Evolutionary conservation across 2,797 vertebrate species (phyloP).

Genomic region (Ibycter americanus): DNA sequence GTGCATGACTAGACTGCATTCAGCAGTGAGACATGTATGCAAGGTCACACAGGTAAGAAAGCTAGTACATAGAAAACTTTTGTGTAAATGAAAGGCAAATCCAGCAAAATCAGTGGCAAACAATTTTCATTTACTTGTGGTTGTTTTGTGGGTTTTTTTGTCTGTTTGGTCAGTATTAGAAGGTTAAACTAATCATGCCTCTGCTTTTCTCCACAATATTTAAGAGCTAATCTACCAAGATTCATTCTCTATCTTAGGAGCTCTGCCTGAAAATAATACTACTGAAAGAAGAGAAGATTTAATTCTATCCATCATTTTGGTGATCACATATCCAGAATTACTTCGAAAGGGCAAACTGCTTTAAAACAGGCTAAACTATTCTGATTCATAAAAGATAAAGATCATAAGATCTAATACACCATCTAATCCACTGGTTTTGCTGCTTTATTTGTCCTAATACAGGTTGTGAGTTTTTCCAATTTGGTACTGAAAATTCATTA

Average conservation of each 20-base stretch:
- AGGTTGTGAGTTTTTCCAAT: background rate
- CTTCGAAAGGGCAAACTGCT: background rate
- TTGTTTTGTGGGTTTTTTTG: background rate
- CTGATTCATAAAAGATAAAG: background rate
- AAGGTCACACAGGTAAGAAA: background rate
- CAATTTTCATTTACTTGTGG: background rate
- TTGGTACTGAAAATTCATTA: background rate
- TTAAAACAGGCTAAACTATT: background rate
- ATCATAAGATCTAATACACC: background rate
- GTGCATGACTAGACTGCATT: background rate
- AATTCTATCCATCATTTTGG: background rate
- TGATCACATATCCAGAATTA: background rate
- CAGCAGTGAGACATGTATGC: background rate
- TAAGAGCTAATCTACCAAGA: background rate
- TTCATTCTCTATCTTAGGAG: background rate
- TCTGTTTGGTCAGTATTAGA: background rate
- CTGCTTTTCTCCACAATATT: background rate
- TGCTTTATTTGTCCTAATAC: background rate
- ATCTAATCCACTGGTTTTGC: background rate
- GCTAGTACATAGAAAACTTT: background rate
- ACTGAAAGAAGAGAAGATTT: background rate
- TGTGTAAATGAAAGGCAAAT: background rate
- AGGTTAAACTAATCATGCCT: background rate
- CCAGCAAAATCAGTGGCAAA: background rate
- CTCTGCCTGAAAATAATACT: background rate